Evolutionary conservation across 1,140 invertebrate species (phyloP).

Genomic region (Drosophila ercepeae): DNA sequence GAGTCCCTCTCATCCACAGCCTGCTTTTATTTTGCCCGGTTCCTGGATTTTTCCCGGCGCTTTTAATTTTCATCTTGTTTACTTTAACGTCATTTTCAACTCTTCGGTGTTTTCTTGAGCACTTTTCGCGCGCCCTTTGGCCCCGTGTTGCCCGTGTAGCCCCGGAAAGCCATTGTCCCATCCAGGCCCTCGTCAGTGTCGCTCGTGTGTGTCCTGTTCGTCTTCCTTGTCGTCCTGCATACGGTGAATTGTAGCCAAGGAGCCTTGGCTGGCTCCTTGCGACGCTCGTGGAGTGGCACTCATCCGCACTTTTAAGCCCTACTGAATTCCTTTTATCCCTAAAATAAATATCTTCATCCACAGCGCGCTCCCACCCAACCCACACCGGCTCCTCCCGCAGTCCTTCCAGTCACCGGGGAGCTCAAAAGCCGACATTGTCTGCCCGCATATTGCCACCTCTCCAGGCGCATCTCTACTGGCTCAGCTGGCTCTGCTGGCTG

Average conservation of each 20-base stretch:
- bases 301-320: slow-evolving; percentile 83
- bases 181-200: slow-evolving; percentile 46
- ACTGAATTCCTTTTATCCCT: slow-evolving; percentile 83
- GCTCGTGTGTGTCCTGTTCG: slow-evolving; percentile 62
- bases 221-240: slow-evolving; percentile 43
- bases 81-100: slow-evolving; percentile 83
- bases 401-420: slow-evolving; percentile 48
- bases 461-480: slow-evolving; percentile 21
- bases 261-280: slow-evolving; percentile 56
- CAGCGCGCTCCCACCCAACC: slow-evolving; percentile 36
- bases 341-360: slow-evolving; percentile 83
- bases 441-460: slow-evolving; percentile 15
- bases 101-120: slow-evolving; percentile 81
- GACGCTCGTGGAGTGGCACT: slow-evolving; percentile 79
- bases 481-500: slow-evolving; percentile 29
- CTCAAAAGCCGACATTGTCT: slow-evolving; percentile 61
- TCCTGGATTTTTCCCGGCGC: slow-evolving; percentile 34
- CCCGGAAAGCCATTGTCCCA: slow-evolving; percentile 26
- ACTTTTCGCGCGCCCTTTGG: slow-evolving; percentile 64
- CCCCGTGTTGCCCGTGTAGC: slow-evolving; percentile 5
- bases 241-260: slow-evolving; percentile 18
- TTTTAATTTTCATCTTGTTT: slow-evolving; percentile 83
- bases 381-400: slow-evolving; percentile 39
- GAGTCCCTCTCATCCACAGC: slow-evolving; percentile 1
- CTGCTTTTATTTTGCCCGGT: slow-evolving; percentile 15